Evolutionary conservation across 2,113 vertebrate species (phyloP).

Genomic region (Cyphomyrus plagiostoma): DNA sequence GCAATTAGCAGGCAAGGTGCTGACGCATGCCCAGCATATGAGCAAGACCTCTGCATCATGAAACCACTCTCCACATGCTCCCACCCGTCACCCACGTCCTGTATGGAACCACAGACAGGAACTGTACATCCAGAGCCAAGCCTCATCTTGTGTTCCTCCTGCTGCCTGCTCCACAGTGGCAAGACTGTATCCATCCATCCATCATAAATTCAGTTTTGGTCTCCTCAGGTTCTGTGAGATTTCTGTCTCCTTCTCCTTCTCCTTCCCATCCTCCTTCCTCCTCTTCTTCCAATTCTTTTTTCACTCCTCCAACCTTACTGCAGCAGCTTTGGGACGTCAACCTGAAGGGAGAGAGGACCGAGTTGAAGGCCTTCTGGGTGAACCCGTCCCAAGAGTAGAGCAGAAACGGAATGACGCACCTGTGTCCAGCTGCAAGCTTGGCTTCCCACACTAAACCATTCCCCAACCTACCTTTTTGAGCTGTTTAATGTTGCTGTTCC

Average conservation of each 20-base stretch:
- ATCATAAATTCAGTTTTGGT: constrained; percentile 28
- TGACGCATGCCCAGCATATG: constrained; percentile 42
- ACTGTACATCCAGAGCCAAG: constrained; percentile 29
- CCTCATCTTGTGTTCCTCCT: constrained; percentile 23
- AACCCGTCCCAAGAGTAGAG: neutral
- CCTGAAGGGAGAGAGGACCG: constrained; percentile 55
- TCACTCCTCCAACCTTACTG: constrained; percentile 52
- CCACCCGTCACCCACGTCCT: constrained; percentile 48
- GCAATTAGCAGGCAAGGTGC: constrained; percentile 62
- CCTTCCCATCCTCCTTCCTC: constrained; percentile 9
- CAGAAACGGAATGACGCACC: neutral
- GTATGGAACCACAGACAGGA: constrained; percentile 46
- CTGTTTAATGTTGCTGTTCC: constrained; percentile 75
- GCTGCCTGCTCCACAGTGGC: constrained; percentile 28
- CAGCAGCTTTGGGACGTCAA: constrained; percentile 81
- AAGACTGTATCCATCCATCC: constrained; percentile 8
- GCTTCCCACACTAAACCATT: neutral
- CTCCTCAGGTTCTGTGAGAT: constrained; percentile 46
- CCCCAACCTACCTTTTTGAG: constrained; percentile 80
- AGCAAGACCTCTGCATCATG: constrained; percentile 23
- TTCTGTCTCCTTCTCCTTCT: constrained; percentile 32
- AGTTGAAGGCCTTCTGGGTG: neutral
- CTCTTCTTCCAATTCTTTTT: neutral
- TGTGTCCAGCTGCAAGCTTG: neutral
- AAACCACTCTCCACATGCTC: constrained; percentile 36